Evolutionary conservation across 2,113 vertebrate genomes (phyloP).

Genomic region (Cynoglossus semilaevis): DNA sequence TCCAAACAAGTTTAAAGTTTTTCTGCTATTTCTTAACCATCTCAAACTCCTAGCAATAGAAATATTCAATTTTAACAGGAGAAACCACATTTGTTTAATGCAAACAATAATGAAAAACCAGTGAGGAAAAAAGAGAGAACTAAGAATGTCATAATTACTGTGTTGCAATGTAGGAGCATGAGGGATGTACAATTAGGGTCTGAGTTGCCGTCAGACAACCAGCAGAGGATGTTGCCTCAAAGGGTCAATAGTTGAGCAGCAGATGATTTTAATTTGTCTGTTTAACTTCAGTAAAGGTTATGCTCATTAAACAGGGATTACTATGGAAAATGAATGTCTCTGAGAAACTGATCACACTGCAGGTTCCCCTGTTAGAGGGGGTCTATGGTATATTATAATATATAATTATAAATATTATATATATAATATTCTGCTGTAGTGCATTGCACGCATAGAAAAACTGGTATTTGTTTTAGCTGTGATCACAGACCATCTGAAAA

Average conservation of each 20-base stretch:
- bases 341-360: neutral
- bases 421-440: too few relatives aligned
- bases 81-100: neutral
- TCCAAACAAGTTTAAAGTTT: neutral
- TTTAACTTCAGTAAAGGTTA: conserved; percentile 4
- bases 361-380: neutral
- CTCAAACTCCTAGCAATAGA: neutral
- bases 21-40: neutral
- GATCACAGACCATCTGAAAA: too few relatives aligned
- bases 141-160: conserved; percentile 18
- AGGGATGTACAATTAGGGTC: conserved; percentile 2
- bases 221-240: conserved; percentile 7
- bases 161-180: conserved; percentile 43
- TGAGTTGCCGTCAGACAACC: conserved; percentile 3
- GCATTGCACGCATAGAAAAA: too few relatives aligned
- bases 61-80: neutral
- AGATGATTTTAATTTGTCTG: conserved; percentile 6
- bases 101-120: neutral
- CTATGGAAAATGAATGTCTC: conserved; percentile 1
- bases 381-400: too few relatives aligned
- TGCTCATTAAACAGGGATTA: conserved; percentile 23
- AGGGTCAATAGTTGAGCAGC: conserved; percentile 9
- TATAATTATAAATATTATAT: too few relatives aligned
- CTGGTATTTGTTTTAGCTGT: too few relatives aligned
- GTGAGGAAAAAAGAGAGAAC: conserved; percentile 28